A percentile compares a stretch with the other conserved stretches of the same genome.
These are phyloP conservation scores for Oreohelix idahoensis DNA, from an alignment of 1,140 invertebrate genomes.

Conservation along the genomic window DNA sequence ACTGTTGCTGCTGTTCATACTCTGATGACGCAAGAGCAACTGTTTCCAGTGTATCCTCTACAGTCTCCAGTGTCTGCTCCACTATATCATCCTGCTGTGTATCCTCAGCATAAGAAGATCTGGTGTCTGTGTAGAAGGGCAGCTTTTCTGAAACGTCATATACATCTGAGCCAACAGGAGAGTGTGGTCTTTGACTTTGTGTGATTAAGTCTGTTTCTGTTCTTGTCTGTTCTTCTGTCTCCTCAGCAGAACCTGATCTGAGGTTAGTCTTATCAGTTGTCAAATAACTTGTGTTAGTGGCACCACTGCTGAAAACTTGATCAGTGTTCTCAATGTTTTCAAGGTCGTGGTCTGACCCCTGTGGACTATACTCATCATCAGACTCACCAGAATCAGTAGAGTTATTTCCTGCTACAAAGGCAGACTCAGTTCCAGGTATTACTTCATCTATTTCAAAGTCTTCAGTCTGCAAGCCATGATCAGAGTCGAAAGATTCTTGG, in stretches of 20 bases:
- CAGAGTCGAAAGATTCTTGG: conserved; percentile 61
- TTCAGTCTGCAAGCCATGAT: conserved; percentile 41
- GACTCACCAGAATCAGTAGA: conserved; percentile 45
- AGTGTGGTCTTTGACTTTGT: conserved; percentile 45
- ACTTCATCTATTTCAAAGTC: conserved; percentile 65
- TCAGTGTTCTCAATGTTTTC: conserved; percentile 56
- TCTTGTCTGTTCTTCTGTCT: conserved; percentile 30
- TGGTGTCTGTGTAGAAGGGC: conserved; percentile 45
- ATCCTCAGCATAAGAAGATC: conserved; percentile 47
- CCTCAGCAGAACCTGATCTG: conserved; percentile 51
- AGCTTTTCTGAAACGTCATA: conserved; percentile 38
- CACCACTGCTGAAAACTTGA: conserved; percentile 63
- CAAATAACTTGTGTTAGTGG: conserved; percentile 54
- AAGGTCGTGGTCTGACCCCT: conserved; percentile 21
- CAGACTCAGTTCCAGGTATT: conserved; percentile 64
- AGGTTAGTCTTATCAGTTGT: conserved; percentile 48
- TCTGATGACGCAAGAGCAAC: conserved; percentile 27
- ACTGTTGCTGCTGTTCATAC: background rate
- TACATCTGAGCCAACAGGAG: too few species aligned
- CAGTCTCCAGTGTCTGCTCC: conserved; percentile 43
- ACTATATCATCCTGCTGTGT: conserved; percentile 35
- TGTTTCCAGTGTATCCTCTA: conserved; percentile 43
- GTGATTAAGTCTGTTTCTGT: too few species aligned
- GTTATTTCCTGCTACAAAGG: conserved; percentile 52
- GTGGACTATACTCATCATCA: conserved; percentile 47